Base-by-base conservation (phyloP, 1,140 invertebrate species). In the Drosophila triauraria region DNA sequence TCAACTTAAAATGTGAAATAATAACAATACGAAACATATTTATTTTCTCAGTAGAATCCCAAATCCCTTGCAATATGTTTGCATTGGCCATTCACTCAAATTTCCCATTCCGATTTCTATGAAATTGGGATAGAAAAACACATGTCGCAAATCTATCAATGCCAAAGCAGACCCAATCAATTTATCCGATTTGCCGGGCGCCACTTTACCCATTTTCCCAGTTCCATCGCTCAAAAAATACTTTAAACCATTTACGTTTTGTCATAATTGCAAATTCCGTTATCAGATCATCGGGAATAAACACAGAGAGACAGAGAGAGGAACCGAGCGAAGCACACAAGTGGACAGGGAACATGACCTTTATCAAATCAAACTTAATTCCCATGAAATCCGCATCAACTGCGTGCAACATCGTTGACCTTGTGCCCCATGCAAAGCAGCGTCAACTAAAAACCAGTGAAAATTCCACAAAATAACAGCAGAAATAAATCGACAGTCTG, bases 331-430 rank as follows among this genome's bases (percentile, higher is more conserved):
- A 44, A 43, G 51, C 48, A 46, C 13, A 56, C 50, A 64, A 38
- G 20, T 25, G 20, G 10, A 58, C 53, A 25, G 54, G 47, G 57
- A 76, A 67, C 72, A 76, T 76, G 72, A 76, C 74, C 72, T 67
- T 74, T 85, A 74, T 74, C 79, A 63, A 78, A 76, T 78, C 75
- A 74, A 82, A 85, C 68, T 63, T 63, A 75, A 82, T 78, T 74
- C 44, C 72, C 60, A 84, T 67, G 63, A 81, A 81, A 81, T 62
- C 56, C 75, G 38, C 74, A 77, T 78, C 47, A 78, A 57, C 75
- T 44, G 74, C 59, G 63, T 59, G 68, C 60, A 78, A 61, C 74
- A 57, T 62, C 51, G 82, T 50, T 77, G 80, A 86, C 80, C 84
- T 86, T 86, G 83, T 48, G 12, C 65, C 43, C 44, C 27, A 47